These are phyloP conservation scores for Nymphalis polychloros DNA, from an alignment of 2,888 invertebrate genomes.

Conservation along the genomic window DNA sequence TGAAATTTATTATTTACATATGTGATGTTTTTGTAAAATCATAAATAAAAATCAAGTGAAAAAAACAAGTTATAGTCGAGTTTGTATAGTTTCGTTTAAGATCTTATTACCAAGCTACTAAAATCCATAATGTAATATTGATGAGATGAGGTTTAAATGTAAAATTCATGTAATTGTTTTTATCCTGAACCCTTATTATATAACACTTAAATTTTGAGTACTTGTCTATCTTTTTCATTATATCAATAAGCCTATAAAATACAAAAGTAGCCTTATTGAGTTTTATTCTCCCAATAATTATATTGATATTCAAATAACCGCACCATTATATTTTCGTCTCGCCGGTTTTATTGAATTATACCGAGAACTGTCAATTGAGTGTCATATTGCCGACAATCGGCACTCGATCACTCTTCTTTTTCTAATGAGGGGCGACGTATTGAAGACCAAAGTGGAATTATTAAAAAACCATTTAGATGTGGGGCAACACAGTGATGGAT, in stretches of 20 bases:
- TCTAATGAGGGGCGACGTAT: conserved; percentile 65
- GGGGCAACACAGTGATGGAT: conserved; percentile 74
- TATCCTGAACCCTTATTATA: too few species aligned
- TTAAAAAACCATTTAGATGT: conserved; percentile 79
- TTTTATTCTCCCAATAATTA: conserved; percentile 13
- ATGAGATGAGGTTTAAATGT: too few species aligned
- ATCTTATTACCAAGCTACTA: too few species aligned
- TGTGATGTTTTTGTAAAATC: too few species aligned
- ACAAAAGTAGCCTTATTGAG: not conserved
- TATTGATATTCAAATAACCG: conserved; percentile 28
- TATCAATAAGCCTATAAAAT: not conserved
- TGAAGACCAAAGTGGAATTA: conserved; percentile 69
- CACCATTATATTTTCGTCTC: conserved; percentile 39
- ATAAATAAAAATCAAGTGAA: too few species aligned
- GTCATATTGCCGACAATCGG: conserved; percentile 72
- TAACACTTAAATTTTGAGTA: too few species aligned
- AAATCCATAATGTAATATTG: too few species aligned
- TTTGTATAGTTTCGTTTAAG: too few species aligned
- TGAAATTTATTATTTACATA: too few species aligned
- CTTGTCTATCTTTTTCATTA: too few species aligned
- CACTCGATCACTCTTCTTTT: conserved; percentile 65
- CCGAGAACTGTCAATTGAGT: conserved; percentile 71
- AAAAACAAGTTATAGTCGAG: too few species aligned
- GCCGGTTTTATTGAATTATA: conserved; percentile 65
- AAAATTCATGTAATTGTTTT: too few species aligned